Conservation (phyloP, 1,140 invertebrate genomes). For the Pseudomyrmex sp. region DNA sequence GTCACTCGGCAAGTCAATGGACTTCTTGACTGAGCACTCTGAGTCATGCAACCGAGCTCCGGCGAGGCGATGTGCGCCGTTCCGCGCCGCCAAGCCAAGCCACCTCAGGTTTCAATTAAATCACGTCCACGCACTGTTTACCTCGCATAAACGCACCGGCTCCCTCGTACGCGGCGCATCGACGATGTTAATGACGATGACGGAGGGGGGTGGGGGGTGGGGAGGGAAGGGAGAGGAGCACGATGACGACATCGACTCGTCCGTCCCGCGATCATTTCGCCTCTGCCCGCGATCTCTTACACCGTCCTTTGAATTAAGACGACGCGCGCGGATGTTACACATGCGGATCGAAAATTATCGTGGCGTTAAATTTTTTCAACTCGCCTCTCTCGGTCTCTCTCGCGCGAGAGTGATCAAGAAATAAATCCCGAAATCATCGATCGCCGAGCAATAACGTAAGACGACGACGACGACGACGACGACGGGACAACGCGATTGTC, state of each 20-base stretch:
- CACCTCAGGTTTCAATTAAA: constrained; percentile 75
- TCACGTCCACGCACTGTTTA: constrained; percentile 78
- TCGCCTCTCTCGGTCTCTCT: no score
- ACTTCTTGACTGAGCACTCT: constrained; percentile 76
- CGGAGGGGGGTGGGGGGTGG: neutral
- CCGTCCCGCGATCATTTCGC: neutral
- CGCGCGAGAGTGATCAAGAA: neutral
- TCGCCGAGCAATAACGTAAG: constrained; percentile 45
- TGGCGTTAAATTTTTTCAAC: neutral
- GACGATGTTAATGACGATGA: constrained; percentile 66
- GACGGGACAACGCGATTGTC: constrained; percentile 39
- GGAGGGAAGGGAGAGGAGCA: no score
- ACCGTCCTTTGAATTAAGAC: neutral
- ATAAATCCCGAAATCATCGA: constrained; percentile 23
- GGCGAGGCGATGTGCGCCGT: constrained; percentile 54
- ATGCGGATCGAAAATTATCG: neutral
- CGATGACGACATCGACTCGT: neutral
- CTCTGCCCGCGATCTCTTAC: neutral
- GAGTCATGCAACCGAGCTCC: constrained; percentile 74
- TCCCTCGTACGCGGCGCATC: constrained; percentile 53
- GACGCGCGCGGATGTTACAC: neutral
- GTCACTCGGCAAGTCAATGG: constrained; percentile 83
- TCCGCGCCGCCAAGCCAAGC: constrained; percentile 38
- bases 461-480: neutral
- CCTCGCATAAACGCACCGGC: constrained; percentile 73